Conservation (phyloP, 2,113 vertebrate species). For the Dipodomys merriami region DNA sequence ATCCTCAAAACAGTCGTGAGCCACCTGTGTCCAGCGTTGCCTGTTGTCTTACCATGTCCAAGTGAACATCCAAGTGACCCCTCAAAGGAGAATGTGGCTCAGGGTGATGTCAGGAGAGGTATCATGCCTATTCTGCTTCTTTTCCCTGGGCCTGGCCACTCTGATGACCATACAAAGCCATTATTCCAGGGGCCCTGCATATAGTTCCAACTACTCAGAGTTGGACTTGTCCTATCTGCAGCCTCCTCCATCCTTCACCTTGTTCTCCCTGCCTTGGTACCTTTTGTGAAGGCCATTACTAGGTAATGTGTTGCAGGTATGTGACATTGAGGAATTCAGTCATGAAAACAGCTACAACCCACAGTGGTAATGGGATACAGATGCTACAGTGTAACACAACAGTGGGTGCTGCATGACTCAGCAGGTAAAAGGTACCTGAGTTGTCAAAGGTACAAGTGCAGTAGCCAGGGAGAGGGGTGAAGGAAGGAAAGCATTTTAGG, state of each 20-base stretch:
- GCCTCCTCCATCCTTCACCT: neutral
- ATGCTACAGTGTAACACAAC: neutral
- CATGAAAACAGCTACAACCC: neutral
- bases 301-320: neutral
- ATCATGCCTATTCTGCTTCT: neutral
- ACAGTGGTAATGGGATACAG: neutral
- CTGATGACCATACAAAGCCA: neutral
- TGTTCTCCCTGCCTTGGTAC: neutral
- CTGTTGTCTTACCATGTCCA: neutral
- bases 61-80: neutral
- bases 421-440: neutral
- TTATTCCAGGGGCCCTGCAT: neutral
- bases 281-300: neutral
- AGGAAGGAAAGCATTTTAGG: neutral
- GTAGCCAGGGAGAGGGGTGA: neutral
- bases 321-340: neutral
- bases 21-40: neutral
- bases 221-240: neutral
- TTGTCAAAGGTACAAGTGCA: neutral
- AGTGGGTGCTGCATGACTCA: neutral
- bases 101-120: neutral
- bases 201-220: neutral
- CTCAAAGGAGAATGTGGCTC: neutral
- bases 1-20: too few relatives aligned
- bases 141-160: neutral